Evolutionary conservation across 2,888 invertebrate genomes (phyloP).

Genomic region (Oxystoma pomonae): DNA sequence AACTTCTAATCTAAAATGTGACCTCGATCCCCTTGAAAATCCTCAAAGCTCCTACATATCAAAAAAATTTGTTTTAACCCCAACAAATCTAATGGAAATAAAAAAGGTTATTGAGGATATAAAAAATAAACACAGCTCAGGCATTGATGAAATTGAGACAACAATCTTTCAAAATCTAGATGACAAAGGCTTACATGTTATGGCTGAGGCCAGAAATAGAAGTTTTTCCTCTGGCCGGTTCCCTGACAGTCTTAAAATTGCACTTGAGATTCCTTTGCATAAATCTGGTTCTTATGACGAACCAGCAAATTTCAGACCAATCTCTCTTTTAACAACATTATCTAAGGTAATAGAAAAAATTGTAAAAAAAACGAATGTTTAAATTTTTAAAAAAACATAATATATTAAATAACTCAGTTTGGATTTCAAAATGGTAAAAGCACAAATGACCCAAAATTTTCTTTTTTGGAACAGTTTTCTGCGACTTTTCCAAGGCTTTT

Average conservation of each 20-base stretch:
- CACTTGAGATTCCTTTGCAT: background rate
- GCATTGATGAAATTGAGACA: background rate
- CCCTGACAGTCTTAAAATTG: background rate
- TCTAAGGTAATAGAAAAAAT: background rate
- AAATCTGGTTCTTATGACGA: no score
- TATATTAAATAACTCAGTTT: background rate
- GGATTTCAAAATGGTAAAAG: no score
- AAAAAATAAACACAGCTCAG: background rate
- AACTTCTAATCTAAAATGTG: background rate
- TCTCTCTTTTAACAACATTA: background rate
- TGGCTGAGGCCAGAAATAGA: background rate
- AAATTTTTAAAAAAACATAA: background rate
- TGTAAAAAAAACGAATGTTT: background rate
- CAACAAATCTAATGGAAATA: background rate
- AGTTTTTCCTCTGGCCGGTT: background rate
- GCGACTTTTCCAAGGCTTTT: background rate
- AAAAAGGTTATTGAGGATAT: background rate
- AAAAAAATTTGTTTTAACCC: background rate
- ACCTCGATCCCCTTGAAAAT: background rate
- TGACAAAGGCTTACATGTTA: background rate
- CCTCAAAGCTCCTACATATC: background rate
- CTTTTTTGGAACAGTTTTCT: background rate
- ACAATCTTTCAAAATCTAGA: background rate
- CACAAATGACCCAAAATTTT: background rate
- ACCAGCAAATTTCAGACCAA: no score